Evolutionary conservation across 2,113 vertebrate species (phyloP), one percentile per base, ranked within the genome.

Genomic region (Megatriorchis doriae): DNA sequence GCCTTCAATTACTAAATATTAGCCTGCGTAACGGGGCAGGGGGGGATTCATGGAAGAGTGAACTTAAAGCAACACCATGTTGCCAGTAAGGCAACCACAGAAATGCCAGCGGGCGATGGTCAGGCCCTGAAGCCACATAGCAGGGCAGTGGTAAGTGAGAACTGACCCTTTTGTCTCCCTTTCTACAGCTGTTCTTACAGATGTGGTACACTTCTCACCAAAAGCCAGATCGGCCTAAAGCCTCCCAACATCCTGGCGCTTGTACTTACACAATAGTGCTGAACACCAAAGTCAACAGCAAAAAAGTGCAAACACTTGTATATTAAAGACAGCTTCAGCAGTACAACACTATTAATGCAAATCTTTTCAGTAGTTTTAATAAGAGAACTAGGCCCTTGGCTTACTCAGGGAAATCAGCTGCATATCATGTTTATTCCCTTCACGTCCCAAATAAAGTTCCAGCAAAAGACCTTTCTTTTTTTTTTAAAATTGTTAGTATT

Each of bases 51-150:
- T 4, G 2, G 18, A 56, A 42, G 25, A 19, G 42, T 17, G 21
- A 22, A 27, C 17, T 26, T 10, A 18, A 21, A 36, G 48, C 25
- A 40, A 34, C 34, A 26, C 21, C 12, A 1, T 1, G 5, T 11
- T 14, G 43, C 22, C 34, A 13, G 34, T 2, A 27, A 32, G 61
- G 43, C 26, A 34, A 22, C 61, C 3, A 5, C 22, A 32, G 78
- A 19, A 50, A 45, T 2, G 23, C 6, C 59, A n/a, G 66, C 31
- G 3, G 32, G 53, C 1, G 3, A 42, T 1, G 14, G 31, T 15
- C 3, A 3, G 56, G 31, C 21, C 40, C 43, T 43, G 9, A 29
- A 25, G 34, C 12, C 56, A 16, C 13, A 2, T 27, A 32, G 65
- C 65, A n/a, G 25, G 20, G n/a, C 31, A 42, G 65, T 5, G 40